Evolutionary conservation across 1,140 invertebrate species (phyloP).

Genomic region (Physella acuta): DNA sequence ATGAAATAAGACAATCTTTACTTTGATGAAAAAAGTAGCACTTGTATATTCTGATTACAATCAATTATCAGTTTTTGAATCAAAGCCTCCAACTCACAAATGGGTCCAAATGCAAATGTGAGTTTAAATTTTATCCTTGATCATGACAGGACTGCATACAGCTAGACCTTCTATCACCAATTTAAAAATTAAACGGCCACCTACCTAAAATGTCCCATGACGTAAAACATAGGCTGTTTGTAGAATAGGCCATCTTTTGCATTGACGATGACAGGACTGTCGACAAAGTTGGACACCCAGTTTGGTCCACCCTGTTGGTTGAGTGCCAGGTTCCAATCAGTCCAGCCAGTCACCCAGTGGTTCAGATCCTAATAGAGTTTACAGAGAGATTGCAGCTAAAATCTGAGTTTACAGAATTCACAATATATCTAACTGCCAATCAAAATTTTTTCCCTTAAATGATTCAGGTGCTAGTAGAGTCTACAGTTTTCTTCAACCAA

Average conservation of each 20-base stretch:
- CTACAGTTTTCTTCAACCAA: too few species aligned
- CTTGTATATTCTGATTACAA: not conserved
- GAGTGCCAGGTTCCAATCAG: slow-evolving; percentile 87
- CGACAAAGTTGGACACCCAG: slow-evolving; percentile 76
- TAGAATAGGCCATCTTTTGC: slow-evolving; percentile 72
- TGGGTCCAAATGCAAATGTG: too few species aligned
- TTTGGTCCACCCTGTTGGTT: slow-evolving; percentile 79
- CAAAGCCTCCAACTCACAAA: not conserved
- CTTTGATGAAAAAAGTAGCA: too few species aligned
- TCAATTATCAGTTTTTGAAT: not conserved
- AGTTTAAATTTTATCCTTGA: not conserved
- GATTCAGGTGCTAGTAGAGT: too few species aligned
- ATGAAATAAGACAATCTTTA: too few species aligned
- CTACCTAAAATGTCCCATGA: slow-evolving; percentile 76
- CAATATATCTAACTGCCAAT: too few species aligned
- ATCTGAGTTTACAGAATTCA: too few species aligned
- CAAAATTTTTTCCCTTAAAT: too few species aligned
- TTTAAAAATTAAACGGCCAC: too few species aligned
- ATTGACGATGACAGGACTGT: slow-evolving; percentile 78
- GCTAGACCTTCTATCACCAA: too few species aligned
- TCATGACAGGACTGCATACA: too few species aligned
- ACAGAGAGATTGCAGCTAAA: too few species aligned
- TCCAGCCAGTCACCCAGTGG: slow-evolving; percentile 71
- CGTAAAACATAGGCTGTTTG: slow-evolving; percentile 88
- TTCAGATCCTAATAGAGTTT: slow-evolving; percentile 72